Evolutionary conservation across 2,113 vertebrate species (phyloP), one percentile per base, ranked within the genome.

Genomic region (Salvelinus namaycush): DNA sequence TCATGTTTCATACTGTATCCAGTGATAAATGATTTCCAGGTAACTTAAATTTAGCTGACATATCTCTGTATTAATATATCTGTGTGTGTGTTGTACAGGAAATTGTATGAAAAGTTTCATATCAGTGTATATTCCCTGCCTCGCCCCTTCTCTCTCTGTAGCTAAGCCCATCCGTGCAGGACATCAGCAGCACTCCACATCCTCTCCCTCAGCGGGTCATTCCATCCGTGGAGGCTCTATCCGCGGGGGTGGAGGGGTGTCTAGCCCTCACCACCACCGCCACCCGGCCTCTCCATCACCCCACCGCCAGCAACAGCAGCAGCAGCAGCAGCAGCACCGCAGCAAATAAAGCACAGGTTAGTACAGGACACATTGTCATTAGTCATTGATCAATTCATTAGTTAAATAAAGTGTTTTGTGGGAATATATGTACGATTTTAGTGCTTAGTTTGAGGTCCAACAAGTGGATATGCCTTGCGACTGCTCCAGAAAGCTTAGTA

Each of bases 131-230:
- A 44, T 44, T 44, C 39, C 39, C 39, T 60, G 48, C 78, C 3
- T 1, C 79, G 31, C 39, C 14, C 16, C 0, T 71, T 7, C 49
- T n/a, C 70, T 78, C 31, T 66, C 8, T 79, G 24, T 70, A 97
- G 97, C 97, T 81, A 97, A 98, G 82, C 96, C 97, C 70, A 95
- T 98, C 84, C 95, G 97, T 86, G 94, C 97, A 0, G 97, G 97
- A 2, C 87, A 89, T 82, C 76, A 86, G 64, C 95, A 95, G 70
- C 92, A 94, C 74, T 94, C 92, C 0, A 93, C 94, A 3, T 94
- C 93, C 2, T 94, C 95, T 81, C 89, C 93, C 3, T 93, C 95
- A 1, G 84, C 93, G 1, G 90, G 92, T 54, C 89, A 93, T 0
- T 76, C 91, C 71, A 82, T 97, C 82, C 93, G 95, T 85, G 96